Evolutionary conservation across 2,113 vertebrate species (phyloP), one percentile per base, ranked within the genome.

Genomic region (Odocoileus virginianus): DNA sequence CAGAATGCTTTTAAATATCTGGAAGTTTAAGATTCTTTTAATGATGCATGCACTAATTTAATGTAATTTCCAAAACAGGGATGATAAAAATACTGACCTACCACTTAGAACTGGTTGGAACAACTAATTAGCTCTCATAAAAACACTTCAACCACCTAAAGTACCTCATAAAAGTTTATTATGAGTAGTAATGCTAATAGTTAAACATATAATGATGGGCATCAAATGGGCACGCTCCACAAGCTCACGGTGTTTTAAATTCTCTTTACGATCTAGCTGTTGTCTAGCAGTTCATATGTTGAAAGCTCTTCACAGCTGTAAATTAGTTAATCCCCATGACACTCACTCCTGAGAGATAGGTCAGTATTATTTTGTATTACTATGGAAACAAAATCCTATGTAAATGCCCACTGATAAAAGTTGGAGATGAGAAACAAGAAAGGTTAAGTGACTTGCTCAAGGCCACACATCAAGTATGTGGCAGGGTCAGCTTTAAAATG

Each of bases 141-240:
- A 98, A 98, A 96, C 89, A 97, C 98, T 97, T 97, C 96, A 97
- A 97, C 97, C 97, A 96, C 97, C 71, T 97, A 93, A 98, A 98
- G 97, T 97, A 93, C 93, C 98, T 95, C 98, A 97, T 98, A 98
- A 98, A 98, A 96, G 94, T 98, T 98, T 98, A 98, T 98, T 98
- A 97, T 85, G 94, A 97, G 97, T 96, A 96, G 97, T 98, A 97
- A 98, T 92, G 86, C 94, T 98, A 98, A 98, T 97, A 97, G 97
- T 98, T 97, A 98, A 98, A 96, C 91, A 90, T 94, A 97, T 98
- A 97, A 98, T 98, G 94, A 96, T 95, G 91, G 87, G 88, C 92
- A 97, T 97, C 95, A 95, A 96, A 97, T 52, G 36, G 94, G 95
- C 94, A 94, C 6, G 27, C 95, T 97, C 90, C 61, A 96, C 85